A percentile compares a stretch with the other conserved stretches of the same genome.
Evolutionary conservation across 2,888 invertebrate genomes (phyloP).

Genomic region (Meiosimyza platycephala): DNA sequence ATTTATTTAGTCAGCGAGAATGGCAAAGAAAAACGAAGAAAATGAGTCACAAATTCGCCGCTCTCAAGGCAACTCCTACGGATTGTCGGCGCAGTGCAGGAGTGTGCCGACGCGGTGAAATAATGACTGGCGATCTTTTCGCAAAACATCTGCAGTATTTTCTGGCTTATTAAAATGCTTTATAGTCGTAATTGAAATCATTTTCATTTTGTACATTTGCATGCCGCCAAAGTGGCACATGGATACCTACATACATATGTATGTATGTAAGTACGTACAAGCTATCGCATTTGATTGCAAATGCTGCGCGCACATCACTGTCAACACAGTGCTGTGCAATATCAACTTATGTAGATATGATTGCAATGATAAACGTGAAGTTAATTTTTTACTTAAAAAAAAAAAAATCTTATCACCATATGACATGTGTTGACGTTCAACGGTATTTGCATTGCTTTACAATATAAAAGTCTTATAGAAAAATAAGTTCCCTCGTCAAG

Average conservation of each 20-base stretch:
- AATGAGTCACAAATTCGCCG: no score
- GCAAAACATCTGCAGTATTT: slow-evolving; percentile 10
- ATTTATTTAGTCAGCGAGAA: slow-evolving; percentile 16
- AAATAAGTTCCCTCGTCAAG: no score
- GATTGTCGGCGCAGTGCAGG: not conserved
- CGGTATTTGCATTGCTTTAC: no score
- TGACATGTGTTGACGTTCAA: no score
- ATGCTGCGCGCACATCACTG: not conserved
- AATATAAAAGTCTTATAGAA: no score
- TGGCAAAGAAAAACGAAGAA: no score
- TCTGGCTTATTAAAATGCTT: slow-evolving; percentile 18
- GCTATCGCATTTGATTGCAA: slow-evolving; percentile 11
- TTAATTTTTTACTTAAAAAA: no score
- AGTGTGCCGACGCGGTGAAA: not conserved
- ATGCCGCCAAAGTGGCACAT: slow-evolving; percentile 14
- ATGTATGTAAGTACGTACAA: not conserved
- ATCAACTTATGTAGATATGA: no score
- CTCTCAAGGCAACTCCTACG: not conserved
- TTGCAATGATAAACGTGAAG: no score
- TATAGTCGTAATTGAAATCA: slow-evolving; percentile 11
- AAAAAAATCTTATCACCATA: no score
- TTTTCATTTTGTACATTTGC: not conserved
- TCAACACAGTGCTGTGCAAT: no score
- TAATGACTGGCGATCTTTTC: not conserved
- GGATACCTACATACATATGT: no score